Percentiles rank a stretch among this genome's conserved stretches.
phyloP scores from a whole-genome alignment of 2,797 vertebrate genomes.

The Eulemur rubriventer region DNA sequence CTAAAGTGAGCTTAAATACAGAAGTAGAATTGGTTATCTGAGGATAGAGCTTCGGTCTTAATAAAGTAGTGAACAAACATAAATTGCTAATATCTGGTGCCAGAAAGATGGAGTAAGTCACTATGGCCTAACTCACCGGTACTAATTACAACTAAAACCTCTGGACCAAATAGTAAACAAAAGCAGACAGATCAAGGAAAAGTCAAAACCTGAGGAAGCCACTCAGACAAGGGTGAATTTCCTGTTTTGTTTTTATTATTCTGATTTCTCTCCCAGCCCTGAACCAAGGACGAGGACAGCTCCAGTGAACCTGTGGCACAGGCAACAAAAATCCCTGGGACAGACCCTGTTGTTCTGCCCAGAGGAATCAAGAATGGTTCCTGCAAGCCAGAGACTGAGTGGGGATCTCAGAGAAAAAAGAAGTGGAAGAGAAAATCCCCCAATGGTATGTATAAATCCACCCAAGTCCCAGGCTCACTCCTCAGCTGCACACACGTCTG shows the following conservation, averaged over 20 bases:
- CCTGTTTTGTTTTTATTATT: not conserved
- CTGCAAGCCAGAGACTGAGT: not conserved
- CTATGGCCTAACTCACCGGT: not conserved
- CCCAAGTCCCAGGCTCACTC: not conserved
- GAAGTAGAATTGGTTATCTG: not conserved
- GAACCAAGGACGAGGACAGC: not conserved
- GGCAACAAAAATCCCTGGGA: not conserved
- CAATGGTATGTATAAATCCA: fast-evolving
- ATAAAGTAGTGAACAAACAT: not conserved
- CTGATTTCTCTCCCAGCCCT: not conserved
- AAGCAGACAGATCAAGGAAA: not conserved
- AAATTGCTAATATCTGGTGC: not conserved
- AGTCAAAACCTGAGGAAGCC: not conserved
- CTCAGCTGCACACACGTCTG: not conserved
- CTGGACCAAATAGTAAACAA: not conserved
- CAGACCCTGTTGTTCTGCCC: not conserved
- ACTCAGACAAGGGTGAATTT: fast-evolving
- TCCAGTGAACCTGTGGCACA: not conserved
- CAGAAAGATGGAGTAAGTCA: not conserved
- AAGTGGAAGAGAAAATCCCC: not conserved
- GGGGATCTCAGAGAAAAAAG: not conserved
- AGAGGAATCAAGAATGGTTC: not conserved
- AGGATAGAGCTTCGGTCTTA: not conserved
- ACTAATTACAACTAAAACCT: not conserved
- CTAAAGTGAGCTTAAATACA: not conserved